These are phyloP conservation scores for Coelogynopora nodosa DNA, from an alignment of 2,888 invertebrate species.

Conservation along the genomic window DNA sequence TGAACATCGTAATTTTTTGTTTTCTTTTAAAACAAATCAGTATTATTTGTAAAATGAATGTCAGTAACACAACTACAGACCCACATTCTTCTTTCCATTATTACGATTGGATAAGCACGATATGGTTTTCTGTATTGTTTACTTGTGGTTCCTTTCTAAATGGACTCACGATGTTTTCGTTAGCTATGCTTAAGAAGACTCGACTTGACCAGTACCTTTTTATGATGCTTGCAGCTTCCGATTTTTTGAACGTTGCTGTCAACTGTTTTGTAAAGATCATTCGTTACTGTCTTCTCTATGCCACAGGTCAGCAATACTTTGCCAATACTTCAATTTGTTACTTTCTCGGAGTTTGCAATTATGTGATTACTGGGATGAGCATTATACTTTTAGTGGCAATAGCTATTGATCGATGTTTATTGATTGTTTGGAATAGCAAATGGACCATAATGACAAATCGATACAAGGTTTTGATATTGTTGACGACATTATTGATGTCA, in stretches of 20 bases:
- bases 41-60: too few relatives aligned
- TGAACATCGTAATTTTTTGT: too few relatives aligned
- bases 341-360: not conserved
- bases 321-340: not conserved
- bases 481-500: not conserved
- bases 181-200: not conserved
- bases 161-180: not conserved
- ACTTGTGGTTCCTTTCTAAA: not conserved
- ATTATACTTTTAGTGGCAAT: not conserved
- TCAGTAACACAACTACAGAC: too few relatives aligned
- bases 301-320: not conserved
- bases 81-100: too few relatives aligned
- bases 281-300: not conserved
- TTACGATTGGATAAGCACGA: not conserved
- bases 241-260: not conserved
- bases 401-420: not conserved
- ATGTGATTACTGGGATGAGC: not conserved
- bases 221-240: not conserved
- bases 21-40: too few relatives aligned
- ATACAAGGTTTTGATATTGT: not conserved
- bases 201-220: not conserved
- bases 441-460: not conserved
- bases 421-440: not conserved
- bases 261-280: not conserved
- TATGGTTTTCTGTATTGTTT: not conserved